A percentile compares a stretch with the other conserved stretches of the same genome.
Conservation (phyloP, 2,888 invertebrate species). For the Tiliacea citrago region DNA sequence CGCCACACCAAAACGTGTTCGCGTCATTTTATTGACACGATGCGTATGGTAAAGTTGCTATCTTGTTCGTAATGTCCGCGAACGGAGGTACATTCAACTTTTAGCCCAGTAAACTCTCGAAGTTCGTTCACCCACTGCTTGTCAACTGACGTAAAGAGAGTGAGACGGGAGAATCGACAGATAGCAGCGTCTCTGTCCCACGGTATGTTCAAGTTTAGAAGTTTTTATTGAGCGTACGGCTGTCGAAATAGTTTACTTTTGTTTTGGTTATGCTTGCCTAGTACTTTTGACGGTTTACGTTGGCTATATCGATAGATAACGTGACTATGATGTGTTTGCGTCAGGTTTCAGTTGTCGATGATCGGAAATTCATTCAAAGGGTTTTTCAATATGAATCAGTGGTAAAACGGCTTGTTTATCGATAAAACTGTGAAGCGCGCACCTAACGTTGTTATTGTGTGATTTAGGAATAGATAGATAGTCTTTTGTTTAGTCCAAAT, state of each 20-base stretch:
- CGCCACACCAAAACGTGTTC: conserved; percentile 77
- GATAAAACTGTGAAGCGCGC: background rate
- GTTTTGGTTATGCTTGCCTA: conserved; percentile 84
- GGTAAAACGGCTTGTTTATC: background rate
- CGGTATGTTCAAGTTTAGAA: conserved; percentile 86
- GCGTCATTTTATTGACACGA: conserved; percentile 69
- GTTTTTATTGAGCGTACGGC: conserved; percentile 86
- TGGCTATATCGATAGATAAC: conserved; percentile 87
- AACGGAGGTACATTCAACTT: conserved; percentile 91
- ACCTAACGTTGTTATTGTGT: background rate
- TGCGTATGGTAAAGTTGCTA: conserved; percentile 89
- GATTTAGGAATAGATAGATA: background rate
- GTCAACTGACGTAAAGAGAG: conserved; percentile 89
- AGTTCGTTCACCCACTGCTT: conserved; percentile 91
- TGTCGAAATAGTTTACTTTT: conserved; percentile 88
- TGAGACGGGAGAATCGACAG: conserved; percentile 78
- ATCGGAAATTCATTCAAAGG: conserved; percentile 30
- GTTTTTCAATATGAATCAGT: conserved; percentile 65
- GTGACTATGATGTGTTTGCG: conserved; percentile 75
- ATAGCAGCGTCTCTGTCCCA: conserved; percentile 81
- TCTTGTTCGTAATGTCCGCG: conserved; percentile 91
- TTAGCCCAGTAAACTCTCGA: conserved; percentile 91
- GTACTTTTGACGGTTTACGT: conserved; percentile 89
- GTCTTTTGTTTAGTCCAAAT: background rate
- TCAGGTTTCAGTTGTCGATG: conserved; percentile 70